Base-by-base conservation (phyloP, 2,797 vertebrate species). In the Phalloptychus januarius region DNA sequence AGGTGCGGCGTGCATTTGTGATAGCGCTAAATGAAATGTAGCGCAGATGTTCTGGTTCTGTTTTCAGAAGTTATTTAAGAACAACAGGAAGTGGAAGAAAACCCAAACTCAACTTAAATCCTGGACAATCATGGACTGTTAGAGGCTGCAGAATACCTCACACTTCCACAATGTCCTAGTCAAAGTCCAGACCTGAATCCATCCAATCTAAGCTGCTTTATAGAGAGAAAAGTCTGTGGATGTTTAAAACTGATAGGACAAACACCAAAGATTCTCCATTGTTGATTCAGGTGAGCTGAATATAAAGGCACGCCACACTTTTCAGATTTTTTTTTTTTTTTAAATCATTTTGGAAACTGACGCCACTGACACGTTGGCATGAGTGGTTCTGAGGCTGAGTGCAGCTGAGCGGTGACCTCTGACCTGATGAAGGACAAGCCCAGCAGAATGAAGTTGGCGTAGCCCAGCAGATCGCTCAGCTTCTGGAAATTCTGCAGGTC, bases 361-460 rank as follows among this genome's bases (percentile, higher is more conserved):
- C 16, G 46, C 46, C 16, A 48, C 16, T 46, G 46, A 48, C 46
- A 48, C 16, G 5, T 48, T 18, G 5, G 18, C 16, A 0, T 46
- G 1, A 16, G 45, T 46, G 45, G 16, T 46, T 46, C 5, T 46
- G 45, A 46, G 1, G 45, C 45, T 18, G 16, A 18, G 46, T 48
- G 46, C 16, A 48, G 46, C 46, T 20, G 46, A 48, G 18, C 1
- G 46, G 12, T 31, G 75, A 44, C n/a, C 0, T 2, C 96, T 94
- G 90, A 98, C 97, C 92, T 93, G 42, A 97, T 12, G 78, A 95
- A 97, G 67, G 96, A 80, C 18, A 79, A 86, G 61, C 77, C 6
- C 20, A 98, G 88, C 77, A 96, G 83, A 3, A 96, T 2, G 3
- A 97, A 76, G 5, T 94, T 79, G 23, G 82, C 0, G 48, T 96